Evolutionary conservation across 1,140 invertebrate genomes (phyloP), one percentile per base, ranked within the genome.

Genomic region (Drosophila pseudoananassae): DNA sequence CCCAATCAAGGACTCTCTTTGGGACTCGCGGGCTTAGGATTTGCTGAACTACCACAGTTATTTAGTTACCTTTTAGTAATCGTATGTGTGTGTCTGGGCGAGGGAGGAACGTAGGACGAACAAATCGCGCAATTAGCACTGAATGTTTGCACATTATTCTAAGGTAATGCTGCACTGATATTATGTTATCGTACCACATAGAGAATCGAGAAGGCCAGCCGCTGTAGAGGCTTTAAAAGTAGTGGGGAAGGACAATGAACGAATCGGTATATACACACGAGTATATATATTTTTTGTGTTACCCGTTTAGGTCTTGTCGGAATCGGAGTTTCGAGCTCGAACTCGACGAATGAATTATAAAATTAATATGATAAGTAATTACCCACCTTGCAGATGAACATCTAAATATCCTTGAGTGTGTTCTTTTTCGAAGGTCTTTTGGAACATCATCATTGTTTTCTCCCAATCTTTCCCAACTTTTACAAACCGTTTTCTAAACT

Each of bases 41-140:
- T 83, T 83, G 83, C 82, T 88, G 82, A 87, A 87, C 58, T 76
- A 88, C 49, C 31, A 65, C 45, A 51, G 63, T 51, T 66, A 64
- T 66, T 66, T 63, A 43, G 15, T 43, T 43, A 38, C 63, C 33
- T 52, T 68, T 65, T 27, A 27, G 25, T 27, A 27, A 66, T 43
- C 27, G 63, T 29, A 38, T 47, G 33, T 40, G 57, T 31, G 45
- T 33, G 29, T 20, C 9, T 46, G n/a, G 10, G 40, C 23, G 40
- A 29, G 43, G 12, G 38, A 14, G 23, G 4, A 10, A 4, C 10
- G 10, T 50, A 15, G 20, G 45, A 25, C 14, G 20, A 59, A 31
- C 12, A 14, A 25, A 45, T 55, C 51, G 54, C 59, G 51, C 64
- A 56, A 40, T 58, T 75, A 75, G 71, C 71, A 76, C 72, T 76